These are phyloP conservation scores for Gavia stellata DNA, from an alignment of 2,113 vertebrate species.

Conservation along the genomic window DNA sequence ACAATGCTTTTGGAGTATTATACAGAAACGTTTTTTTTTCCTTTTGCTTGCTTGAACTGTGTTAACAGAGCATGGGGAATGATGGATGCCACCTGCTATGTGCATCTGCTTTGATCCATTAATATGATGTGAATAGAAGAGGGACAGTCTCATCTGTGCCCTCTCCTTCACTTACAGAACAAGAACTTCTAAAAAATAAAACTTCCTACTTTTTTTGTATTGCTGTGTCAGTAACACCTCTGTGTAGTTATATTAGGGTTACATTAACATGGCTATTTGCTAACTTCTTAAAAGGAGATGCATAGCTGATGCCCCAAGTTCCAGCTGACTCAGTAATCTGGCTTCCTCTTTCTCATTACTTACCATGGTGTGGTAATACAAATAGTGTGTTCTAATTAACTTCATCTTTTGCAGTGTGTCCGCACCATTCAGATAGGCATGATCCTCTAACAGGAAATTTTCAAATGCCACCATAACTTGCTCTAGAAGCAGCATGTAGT, in stretches of 20 bases:
- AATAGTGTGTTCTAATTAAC: not conserved
- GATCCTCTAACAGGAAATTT: not conserved
- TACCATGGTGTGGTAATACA: not conserved
- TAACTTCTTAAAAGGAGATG: not conserved
- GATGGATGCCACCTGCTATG: not conserved
- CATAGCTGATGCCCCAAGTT: not conserved
- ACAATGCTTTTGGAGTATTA: not conserved
- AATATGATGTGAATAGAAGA: not conserved
- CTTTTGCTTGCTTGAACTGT: not conserved
- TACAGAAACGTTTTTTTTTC: rapidly evolving
- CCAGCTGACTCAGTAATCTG: not conserved
- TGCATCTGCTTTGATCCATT: not conserved
- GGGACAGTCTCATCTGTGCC: not conserved
- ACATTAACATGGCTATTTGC: not conserved
- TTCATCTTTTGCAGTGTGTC: not conserved
- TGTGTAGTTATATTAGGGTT: not conserved
- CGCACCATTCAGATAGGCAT: not conserved
- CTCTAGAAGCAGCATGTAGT: not conserved
- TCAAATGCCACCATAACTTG: not conserved
- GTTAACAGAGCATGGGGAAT: not conserved
- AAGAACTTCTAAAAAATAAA: not conserved
- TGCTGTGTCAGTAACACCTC: not conserved
- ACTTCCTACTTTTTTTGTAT: not conserved
- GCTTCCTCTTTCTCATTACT: not conserved
- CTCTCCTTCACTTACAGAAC: not conserved